A percentile compares a stretch with the other conserved stretches of the same genome.
Evolutionary conservation across 2,797 vertebrate species (phyloP).

Genomic region (Fistularia commersonii): DNA sequence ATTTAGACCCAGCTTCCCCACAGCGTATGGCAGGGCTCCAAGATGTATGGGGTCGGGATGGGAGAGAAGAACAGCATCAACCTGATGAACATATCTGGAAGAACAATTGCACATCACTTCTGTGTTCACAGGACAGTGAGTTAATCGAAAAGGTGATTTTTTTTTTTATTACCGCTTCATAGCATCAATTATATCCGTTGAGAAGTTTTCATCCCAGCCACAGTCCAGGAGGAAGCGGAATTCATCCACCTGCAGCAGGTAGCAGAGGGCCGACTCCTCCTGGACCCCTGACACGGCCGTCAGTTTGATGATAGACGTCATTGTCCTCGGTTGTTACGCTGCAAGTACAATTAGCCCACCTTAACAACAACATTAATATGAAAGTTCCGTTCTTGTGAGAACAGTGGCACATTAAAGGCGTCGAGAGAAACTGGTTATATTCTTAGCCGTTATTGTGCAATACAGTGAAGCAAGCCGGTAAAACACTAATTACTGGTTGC

Average conservation of each 20-base stretch:
- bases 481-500: too few relatives aligned
- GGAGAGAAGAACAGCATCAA: constrained; percentile 94
- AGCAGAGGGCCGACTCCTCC: constrained; percentile 97
- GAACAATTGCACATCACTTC: constrained; percentile 18
- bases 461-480: too few relatives aligned
- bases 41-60: constrained; percentile 95
- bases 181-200: constrained; percentile 95
- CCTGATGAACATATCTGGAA: constrained; percentile 90
- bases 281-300: constrained; percentile 96
- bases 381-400: too few relatives aligned
- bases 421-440: too few relatives aligned
- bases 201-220: constrained; percentile 98
- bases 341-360: constrained; percentile 5
- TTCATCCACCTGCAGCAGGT: constrained; percentile 96
- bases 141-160: not conserved
- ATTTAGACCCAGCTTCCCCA: constrained; percentile 95
- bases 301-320: constrained; percentile 99
- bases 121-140: not conserved
- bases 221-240: constrained; percentile 97
- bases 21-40: constrained; percentile 93
- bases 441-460: too few relatives aligned
- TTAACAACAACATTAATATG: not conserved
- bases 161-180: constrained; percentile 83
- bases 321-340: constrained; percentile 62
- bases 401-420: too few relatives aligned